These are phyloP conservation scores for Caradrina kadenii DNA, from an alignment of 2,888 invertebrate species.

Conservation along the genomic window DNA sequence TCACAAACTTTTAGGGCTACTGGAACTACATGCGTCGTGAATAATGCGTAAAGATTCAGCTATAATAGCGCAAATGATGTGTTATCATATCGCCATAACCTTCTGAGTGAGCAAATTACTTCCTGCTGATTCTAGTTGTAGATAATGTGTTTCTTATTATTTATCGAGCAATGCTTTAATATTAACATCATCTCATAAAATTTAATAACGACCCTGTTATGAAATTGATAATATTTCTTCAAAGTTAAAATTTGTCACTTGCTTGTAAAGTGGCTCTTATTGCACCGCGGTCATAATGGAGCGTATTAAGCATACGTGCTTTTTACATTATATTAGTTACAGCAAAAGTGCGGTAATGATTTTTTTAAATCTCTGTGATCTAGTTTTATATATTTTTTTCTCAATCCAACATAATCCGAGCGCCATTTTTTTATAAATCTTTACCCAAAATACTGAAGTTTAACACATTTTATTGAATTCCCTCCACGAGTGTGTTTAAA, in stretches of 20 bases:
- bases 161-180: constrained; percentile 50
- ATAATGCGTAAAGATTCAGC: constrained; percentile 52
- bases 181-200: constrained; percentile 14
- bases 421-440: too few relatives aligned
- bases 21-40: constrained; percentile 31
- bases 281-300: too few relatives aligned
- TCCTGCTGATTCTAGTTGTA: constrained; percentile 81
- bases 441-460: too few relatives aligned
- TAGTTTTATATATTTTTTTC: too few relatives aligned
- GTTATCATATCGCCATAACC: constrained; percentile 88
- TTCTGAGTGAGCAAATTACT: constrained; percentile 87
- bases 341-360: too few relatives aligned
- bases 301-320: too few relatives aligned
- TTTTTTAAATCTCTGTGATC: too few relatives aligned
- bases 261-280: too few relatives aligned
- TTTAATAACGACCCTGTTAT: constrained; percentile 38
- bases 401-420: too few relatives aligned
- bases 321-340: too few relatives aligned
- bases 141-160: constrained; percentile 71
- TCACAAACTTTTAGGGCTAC: constrained; percentile 27
- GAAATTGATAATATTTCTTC: constrained; percentile 41
- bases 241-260: constrained; percentile 12
- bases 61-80: constrained; percentile 66
- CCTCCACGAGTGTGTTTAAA: too few relatives aligned
- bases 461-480: too few relatives aligned